phyloP scores from a whole-genome alignment of 1,140 invertebrate genomes.

The Nasonia longicornis region DNA sequence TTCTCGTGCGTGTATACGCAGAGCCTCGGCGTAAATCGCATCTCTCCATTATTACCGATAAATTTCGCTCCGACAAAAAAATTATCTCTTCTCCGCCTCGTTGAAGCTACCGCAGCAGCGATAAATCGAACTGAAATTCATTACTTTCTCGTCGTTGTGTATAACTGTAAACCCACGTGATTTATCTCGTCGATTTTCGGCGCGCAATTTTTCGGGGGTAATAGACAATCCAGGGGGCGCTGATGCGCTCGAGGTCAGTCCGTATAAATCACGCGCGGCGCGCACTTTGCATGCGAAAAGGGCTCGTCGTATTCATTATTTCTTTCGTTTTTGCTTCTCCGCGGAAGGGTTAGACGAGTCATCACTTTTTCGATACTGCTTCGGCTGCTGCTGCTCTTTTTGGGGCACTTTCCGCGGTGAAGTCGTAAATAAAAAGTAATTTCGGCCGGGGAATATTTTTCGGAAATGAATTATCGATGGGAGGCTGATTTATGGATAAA shows the following conservation, averaged over 20 bases:
- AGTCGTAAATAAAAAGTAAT: constrained; percentile 45
- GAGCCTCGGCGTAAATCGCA: neutral
- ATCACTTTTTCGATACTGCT: constrained; percentile 37
- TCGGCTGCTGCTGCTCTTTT: neutral
- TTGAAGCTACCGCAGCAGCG: neutral
- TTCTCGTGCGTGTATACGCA: neutral
- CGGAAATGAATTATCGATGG: constrained; percentile 42
- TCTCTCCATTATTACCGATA: constrained; percentile 21
- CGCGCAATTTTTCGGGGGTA: constrained; percentile 19
- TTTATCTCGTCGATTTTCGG: constrained; percentile 6
- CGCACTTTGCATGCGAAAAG: constrained; percentile 32
- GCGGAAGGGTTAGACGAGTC: constrained; percentile 19
- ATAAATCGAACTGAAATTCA: constrained; percentile 37
- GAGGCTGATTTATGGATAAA: constrained; percentile 39
- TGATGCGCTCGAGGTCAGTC: neutral
- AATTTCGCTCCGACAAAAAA: constrained; percentile 24
- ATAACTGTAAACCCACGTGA: constrained; percentile 21
- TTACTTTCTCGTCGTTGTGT: neutral
- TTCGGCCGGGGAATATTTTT: constrained; percentile 22
- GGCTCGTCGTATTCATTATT: neutral
- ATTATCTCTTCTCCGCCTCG: neutral
- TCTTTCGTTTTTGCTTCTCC: neutral
- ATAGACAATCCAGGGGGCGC: constrained; percentile 14
- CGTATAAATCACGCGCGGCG: constrained; percentile 24
- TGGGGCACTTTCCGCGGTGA: neutral